Conservation (phyloP, 2,113 vertebrate genomes). For the Protobothrops mucrosquamatus region DNA sequence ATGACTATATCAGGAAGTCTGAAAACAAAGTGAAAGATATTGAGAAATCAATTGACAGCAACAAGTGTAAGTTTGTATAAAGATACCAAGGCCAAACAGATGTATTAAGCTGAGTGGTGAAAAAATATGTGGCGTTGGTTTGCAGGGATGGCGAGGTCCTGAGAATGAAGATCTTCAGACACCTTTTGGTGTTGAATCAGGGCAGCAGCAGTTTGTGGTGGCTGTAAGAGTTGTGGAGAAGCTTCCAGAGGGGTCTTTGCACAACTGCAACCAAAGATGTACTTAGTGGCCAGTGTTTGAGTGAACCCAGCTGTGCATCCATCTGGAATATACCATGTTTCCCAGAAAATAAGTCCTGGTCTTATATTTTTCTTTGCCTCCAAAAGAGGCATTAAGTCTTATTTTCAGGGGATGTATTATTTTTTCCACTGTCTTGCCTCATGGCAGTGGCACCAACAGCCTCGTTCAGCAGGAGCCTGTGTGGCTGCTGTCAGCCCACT, state of each 20-base stretch:
- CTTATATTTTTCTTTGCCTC: no score
- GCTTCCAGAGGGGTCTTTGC: neutral
- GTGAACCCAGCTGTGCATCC: neutral
- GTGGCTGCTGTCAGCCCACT: no score
- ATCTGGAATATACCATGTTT: neutral
- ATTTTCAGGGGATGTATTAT: no score
- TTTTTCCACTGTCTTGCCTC: no score
- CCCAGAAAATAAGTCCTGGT: no score
- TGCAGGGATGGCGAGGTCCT: neutral
- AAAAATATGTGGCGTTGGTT: neutral
- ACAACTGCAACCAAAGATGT: neutral
- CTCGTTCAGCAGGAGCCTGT: no score
- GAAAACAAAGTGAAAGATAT: neutral
- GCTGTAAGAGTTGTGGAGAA: neutral
- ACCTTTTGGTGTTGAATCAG: neutral
- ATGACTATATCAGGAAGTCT: neutral
- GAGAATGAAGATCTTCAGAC: neutral
- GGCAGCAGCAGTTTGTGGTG: neutral
- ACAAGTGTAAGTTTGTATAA: neutral
- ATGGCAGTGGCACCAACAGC: no score
- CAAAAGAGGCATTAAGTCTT: no score
- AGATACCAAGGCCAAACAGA: neutral
- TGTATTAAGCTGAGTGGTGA: neutral
- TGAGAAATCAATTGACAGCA: neutral
- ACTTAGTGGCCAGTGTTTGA: neutral